Base-by-base conservation (phyloP, 1,140 invertebrate genomes). In the Drosophila nebulosa region DNA sequence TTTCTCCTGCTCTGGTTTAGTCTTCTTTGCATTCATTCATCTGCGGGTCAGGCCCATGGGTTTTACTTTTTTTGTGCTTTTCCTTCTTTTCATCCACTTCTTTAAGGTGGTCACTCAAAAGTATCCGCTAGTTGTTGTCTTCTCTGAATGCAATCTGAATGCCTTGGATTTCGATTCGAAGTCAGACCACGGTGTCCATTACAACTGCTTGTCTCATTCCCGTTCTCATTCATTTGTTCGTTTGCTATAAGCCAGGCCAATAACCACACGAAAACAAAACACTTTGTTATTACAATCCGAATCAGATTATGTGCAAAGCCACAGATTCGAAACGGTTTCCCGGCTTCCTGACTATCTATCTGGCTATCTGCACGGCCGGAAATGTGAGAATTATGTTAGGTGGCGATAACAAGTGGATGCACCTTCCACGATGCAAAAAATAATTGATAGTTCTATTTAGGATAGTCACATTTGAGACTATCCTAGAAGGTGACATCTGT, bases 241-340 rank as follows among this genome's bases (percentile, higher is more conserved):
- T 22, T 26, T 9, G 10, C 18, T 6, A 58, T 26, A 22, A 46
- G 35, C 36, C 27, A 64, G 74, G 27, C 50, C 26, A 21, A 56
- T 67, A 73, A 79, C 73, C 78, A 59, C 78, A 79, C 55, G 39
- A 68, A 57, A 56, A 46, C 27, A 61, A 70, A 64, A 42, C 65
- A 63, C 32, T 64, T 67, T 21, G 39, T 42, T 27, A 46, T 52
- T 53, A 22, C 30, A 24, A 39, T 24, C 14, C 26, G 12, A 35
- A 32, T 36, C 50, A 62, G 14, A 9, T 36, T 58, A 55, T 58
- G 18, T 64, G 22, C 16, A 35, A 66, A 64, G 59, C 58, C 53
- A 39, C 65, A 69, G 57, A 60, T 50, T 51, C 53, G 24, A n/a
- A 56, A 52, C 27, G 7, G 30, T 36, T 60, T 69, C 51, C 61